Evolutionary conservation across 1,140 invertebrate genomes (phyloP), one percentile per base, ranked within the genome.

Genomic region (Drosophila ficusphila): DNA sequence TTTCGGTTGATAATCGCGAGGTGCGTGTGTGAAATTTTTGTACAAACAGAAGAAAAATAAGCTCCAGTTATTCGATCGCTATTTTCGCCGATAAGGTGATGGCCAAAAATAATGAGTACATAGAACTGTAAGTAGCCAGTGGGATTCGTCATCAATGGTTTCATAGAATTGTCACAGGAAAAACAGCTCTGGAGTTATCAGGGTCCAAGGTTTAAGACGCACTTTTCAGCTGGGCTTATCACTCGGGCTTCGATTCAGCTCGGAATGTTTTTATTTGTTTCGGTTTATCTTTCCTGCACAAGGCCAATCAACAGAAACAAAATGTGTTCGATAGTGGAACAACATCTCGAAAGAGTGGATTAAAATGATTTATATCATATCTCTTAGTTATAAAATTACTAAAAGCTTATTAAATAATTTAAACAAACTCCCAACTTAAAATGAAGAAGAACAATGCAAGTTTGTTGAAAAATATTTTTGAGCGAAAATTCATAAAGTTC

Each of bases 61-160:
- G 44, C 19, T 61, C 31, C 39, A 41, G 41, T 65, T 61, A 12
- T 67, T 51, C 62, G 60, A 67, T 67, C 62, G 61, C 46, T 62
- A 31, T 39, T 39, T 52, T 44, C 12, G 27, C 41, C 46, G 53
- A 58, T 73, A 68, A 69, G 70, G 52, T 76, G 54, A 86, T 86
- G 81, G 76, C 79, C 56, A 33, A 67, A 31, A 85, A 67, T 25
- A 60, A 62, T 76, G 71, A 69, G 42, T 61, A 76, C 31, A 74
- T 74, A 12, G 60, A 75, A 58, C 19, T 67, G 81, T 86, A 86
- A 86, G 81, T 86, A 81, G 16, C 4, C 6, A 29, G 12, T 16
- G 56, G 47, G 46, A 57, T 33, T 67, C 39, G 72, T 52, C 23
- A 39, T 9, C 16, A 7, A 38, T 18, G 29, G 47, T 41, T 21